Percentiles rank a stretch among this genome's conserved stretches.
Evolutionary conservation across 2,888 invertebrate species (phyloP).

Genomic region (Melolontha melolontha): DNA sequence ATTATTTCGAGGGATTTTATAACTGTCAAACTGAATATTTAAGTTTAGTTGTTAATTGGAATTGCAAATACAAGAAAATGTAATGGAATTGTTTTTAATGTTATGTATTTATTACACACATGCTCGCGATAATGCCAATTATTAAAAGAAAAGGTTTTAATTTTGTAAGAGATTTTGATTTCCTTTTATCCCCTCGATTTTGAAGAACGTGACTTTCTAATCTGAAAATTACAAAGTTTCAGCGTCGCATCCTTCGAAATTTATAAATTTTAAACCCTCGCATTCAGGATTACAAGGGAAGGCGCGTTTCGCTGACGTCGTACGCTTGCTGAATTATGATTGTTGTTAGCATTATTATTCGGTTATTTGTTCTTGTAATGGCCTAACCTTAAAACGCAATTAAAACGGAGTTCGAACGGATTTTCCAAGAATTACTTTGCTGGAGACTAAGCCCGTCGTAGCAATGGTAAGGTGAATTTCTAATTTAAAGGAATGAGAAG

Average conservation of each 20-base stretch:
- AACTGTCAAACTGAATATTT: no score
- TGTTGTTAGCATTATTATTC: conserved; percentile 31
- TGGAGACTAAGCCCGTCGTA: background rate
- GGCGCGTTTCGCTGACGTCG: background rate
- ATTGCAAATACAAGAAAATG: no score
- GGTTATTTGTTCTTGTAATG: conserved; percentile 25
- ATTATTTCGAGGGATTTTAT: no score
- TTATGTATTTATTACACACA: no score
- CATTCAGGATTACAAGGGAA: conserved; percentile 10
- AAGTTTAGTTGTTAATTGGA: no score
- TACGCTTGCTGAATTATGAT: conserved; percentile 17
- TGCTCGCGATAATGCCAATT: no score
- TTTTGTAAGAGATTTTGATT: background rate
- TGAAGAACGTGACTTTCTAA: conserved; percentile 10
- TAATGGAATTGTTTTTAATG: no score
- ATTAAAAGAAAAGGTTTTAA: background rate
- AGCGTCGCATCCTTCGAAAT: background rate
- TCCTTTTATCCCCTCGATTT: background rate
- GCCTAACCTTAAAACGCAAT: conserved; percentile 23
- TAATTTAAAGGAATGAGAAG: background rate
- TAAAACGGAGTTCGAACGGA: conserved; percentile 15
- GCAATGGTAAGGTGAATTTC: background rate
- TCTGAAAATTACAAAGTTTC: conserved; percentile 16
- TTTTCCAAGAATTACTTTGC: conserved; percentile 14
- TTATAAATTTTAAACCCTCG: conserved; percentile 22